Base-by-base conservation (phyloP, 2,797 vertebrate species). In the Typhlichthys subterraneus region DNA sequence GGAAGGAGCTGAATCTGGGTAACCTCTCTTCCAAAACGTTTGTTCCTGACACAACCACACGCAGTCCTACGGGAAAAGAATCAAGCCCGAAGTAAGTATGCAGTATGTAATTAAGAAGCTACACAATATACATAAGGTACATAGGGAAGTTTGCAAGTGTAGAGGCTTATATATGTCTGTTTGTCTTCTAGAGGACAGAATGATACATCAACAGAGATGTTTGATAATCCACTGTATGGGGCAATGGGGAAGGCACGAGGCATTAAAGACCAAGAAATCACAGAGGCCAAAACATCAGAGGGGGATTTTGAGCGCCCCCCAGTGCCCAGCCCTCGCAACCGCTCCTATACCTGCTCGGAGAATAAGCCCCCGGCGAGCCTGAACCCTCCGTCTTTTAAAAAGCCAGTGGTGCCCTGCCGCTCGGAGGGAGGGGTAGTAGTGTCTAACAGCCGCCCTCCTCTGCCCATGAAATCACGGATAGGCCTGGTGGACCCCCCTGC, bases 181-280 rank as follows among this genome's bases (percentile, higher is more conserved):
- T 56, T 75, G n/a, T 63, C 66, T 65, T 12, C 1, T 14, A 88
- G 88, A 9, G 79, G 33, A 17, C 94, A 95, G 13, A 91, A 92
- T 1, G 84, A 77, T 0, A 85, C 74, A 33, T 54, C 67, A 4
- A 88, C 94, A 0, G 95, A 95, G 89, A 99, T 99, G 97, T 95
- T 99, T n/a, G 96, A 98, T 73, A 99, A 99, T 81, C 98, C 97
- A 0, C 90, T 99, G 0, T 99, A 99, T 0, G 97, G 94, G n/a
- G 92, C 91, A 0, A 91, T 92, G 93, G 80, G 53, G 42, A 82
- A 91, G 53, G 82, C 91, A 31, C 61, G 53, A 0, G 31, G 47
- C 1, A 45, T 87, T 77, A 96, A 93, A 61, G 96, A 97, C 49
- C 93, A 92, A 46, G 94, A 94, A 7, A 76, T 81, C 23, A 46